Evolutionary conservation across 2,797 vertebrate species (phyloP), one percentile per base, ranked within the genome.

Genomic region (Valencia hispanica): DNA sequence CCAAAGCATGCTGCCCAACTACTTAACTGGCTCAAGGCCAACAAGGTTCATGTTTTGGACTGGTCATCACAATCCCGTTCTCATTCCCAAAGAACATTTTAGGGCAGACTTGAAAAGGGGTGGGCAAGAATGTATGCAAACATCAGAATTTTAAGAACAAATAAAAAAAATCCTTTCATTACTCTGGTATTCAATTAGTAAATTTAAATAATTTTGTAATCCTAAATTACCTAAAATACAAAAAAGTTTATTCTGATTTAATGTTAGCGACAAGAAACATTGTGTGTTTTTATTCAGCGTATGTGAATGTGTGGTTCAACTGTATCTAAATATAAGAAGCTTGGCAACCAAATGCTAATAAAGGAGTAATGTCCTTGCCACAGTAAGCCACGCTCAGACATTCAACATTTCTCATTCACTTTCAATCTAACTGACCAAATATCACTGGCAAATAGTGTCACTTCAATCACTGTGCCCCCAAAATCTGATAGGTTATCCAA

Each of bases 401-500:
- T 76, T 79, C 41, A 57, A 70, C 78, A 86, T 90, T 90, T 90
- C 84, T 82, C 81, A 74, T 85, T 85, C 87, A 82, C 79, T 76
- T 80, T 74, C 82, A 86, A 86, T 92, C 76, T 75, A 73, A 61
- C 85, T 88, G 87, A 92, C 84, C 89, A 91, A 92, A 92, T 90
- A 89, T 89, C 79, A 81, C 79, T 63, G 57, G 85, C 83, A 90
- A 90, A 93, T 86, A 86, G 86, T 87, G 88, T 89, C 88, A 86
- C 85, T 92, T 89, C 88, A 90, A 93, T 94, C 90, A 91, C 55
- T 3, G 74, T 78, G 83, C 70, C 87, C 86, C 87, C 86, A 75
- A 90, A 91, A 91, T 89, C 88, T 88, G 90, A 93, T 91, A 89
- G 89, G 89, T 88, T 87, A 92, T 91, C 88, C 92, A 90, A 90